Evolutionary conservation across 37 sponge, comb jelly and placozoan genomes (phyloP), one percentile per base, ranked within the genome.

Genomic region (Petrosia ficiformis): DNA sequence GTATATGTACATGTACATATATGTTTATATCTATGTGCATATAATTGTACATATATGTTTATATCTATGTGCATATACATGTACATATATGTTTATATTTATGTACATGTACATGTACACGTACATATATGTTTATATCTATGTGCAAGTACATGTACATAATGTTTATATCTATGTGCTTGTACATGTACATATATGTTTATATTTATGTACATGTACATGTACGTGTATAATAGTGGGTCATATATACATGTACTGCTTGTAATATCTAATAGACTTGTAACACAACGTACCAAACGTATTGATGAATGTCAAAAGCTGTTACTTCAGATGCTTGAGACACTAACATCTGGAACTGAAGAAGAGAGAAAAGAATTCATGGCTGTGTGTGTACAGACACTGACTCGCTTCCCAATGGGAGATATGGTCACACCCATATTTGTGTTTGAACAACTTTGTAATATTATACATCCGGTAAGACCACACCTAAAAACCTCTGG

Each of bases 401-500:
- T 96, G 56, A 73, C 77, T 24, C 65, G 64, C 0, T 89, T 81
- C 81, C 78, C 75, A 16, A 48, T 70, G 48, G 63, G 26, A 10
- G 97, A 96, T 64, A 39, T 96, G 42, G 57, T 81, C 40, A 93
- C 97, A 26, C 97, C 97, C 3, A 71, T 92, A 35, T 89, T 93
- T 58, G 77, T 96, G 25, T 86, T 89, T 80, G 97, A 96, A 68
- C 48, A 84, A 31, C 85, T 96, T 34, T 89, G 93, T 75, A 96
- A 82, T 65, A 90, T 87, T 43, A 88, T 95, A 8, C 79, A 73
- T 68, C 92, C 92, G 24, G 85, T 82, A 37, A 88, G 83, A 24
- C 11, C 26, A 35, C 4, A 39, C 35, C 32, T 58, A 5, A 58
- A 25, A 11, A 73, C 59, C 6, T 35, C 10, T 59, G 24, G 58